Evolutionary conservation across 2,888 invertebrate genomes (phyloP), one percentile per base, ranked within the genome.

Genomic region (Pelosia muscerda): DNA sequence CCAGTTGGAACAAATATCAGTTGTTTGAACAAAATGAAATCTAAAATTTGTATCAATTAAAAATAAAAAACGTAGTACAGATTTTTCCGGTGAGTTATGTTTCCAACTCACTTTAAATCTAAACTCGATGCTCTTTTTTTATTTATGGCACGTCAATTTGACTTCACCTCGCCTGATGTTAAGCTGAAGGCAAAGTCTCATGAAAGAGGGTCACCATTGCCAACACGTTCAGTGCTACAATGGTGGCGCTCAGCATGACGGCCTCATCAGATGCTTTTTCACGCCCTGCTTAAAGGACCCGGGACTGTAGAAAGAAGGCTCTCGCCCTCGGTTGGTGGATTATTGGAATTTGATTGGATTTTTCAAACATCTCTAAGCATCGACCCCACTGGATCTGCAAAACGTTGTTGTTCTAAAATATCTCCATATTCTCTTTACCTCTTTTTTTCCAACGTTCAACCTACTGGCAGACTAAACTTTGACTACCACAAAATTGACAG

Each of bases 11-110:
- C 55, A 68, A 55, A 55, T 67, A 22, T 58, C 28, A 31, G 28
- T 42, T 31, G 54, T 38, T 53, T 5, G n/a, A 25, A 55, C 54
- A 25, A 28, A 63, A 59, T 54, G n/a, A 58, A 67, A 54, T 67
- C 38, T 57, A 53, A 49, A 62, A 66, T 23, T 28, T 61, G 34
- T 22, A 63, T 63, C 63, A 63, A 58, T 49, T 53, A 31, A 42
- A 42, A 42, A 8, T 42, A 42, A 42, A n/a, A 3, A 42, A 19
- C 6, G 19, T 42, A 19, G 42, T 42, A 42, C 42, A 42, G 19
- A 19, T 19, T 42, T 42, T 42, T 42, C 15, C 15, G 19, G 42
- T 42, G 42, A 42, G 19, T 42, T 42, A 42, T 42, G 19, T 42
- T 42, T 42, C 3, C 42, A 42, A 42, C 19, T 42, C 42, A 42